Evolutionary conservation across 1,140 invertebrate species (phyloP), one percentile per base, ranked within the genome.

Genomic region (Drosophila punjabiensis): DNA sequence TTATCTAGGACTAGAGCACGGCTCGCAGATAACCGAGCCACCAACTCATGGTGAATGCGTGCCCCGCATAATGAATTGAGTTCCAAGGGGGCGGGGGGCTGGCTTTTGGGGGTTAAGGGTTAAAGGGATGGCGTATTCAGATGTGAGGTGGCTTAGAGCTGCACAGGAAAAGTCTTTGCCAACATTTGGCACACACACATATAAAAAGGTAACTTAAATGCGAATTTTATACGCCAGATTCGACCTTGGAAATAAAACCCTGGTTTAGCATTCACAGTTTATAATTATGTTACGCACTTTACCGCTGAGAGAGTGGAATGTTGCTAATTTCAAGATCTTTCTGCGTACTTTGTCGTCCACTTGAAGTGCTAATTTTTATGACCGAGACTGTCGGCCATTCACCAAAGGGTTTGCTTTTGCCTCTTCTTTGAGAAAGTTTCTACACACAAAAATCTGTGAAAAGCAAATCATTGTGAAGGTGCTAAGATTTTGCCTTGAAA

Each of bases 61-160:
- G 85, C 61, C 60, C 61, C 61, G 85, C 75, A 88, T 88, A 88
- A 88, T 88, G 78, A 88, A 88, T 76, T 76, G 73, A 59, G 43
- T 89, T 65, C 64, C 35, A 18, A 28, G 24, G 24, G 24, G 24
- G 10, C n/a, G 11, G 43, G 52, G 28, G 33, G 16, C n/a, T n/a
- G 45, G 62, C 14, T 56, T 16, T 28, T 14, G 11, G 13, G 43
- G 66, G 60, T 35, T 67, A 43, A 66, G 37, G 59, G 60, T 62
- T 24, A 16, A 16, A 3, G 20, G 59, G 16, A 59, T 11, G 35
- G 20, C 33, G 1, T 58, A 43, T 41, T 43, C 35, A 41, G 7
- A 41, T 30, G 35, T 32, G n/a, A 64, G 35, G 32, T 20, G 67
- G 53, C 67, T 60, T 50, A 71, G 47, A 71, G 47, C 20, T 20